Base-by-base conservation (phyloP, 1,140 invertebrate genomes). In the Neoseiulus cucumeris region DNA sequence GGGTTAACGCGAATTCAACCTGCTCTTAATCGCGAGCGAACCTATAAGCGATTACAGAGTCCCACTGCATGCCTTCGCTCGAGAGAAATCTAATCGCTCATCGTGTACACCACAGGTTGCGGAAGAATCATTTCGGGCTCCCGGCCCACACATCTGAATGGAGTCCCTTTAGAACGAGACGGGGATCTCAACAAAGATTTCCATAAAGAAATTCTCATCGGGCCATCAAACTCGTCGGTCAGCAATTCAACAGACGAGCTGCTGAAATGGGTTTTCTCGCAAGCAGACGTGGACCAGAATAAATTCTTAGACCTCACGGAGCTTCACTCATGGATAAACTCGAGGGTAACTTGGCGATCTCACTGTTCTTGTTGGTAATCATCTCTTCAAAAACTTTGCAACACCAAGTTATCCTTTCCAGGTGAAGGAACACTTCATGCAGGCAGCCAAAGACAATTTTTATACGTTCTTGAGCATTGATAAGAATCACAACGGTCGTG, bases 361-460 rank as follows among this genome's bases (percentile, higher is more conserved):
- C 67, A 85, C 84, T 18, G 86, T 89, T 74, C 73, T 72, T 1
- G 80, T 86, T 73, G 74, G 75, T 22, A 81, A 87, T 73, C 74
- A 75, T 0, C 74, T 80, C 41, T 68, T 88, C 44, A 81, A 80
- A 66, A 77, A 82, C 0, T 44, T 44, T 78, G 80, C 22, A 86
- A 89, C 74, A 68, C 88, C 64, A 79, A 83, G 0, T 76, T 76
- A 59, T 88, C 86, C 80, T 88, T 89, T 39, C 0, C 85, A 85
- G 75, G 85, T 87, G 39, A 79, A 82, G 2, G 82, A 86, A 69
- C 87, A 89, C 72, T 85, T 89, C 67, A 79, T 82, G 29, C 78
- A 82, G 59, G 85, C 85, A 0, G 77, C 85, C 51, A 75, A 79
- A 69, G 84, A 86, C 71, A 89, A 88, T 76, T 81, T 83, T 64